Percentiles rank a stretch among this genome's conserved stretches.
Evolutionary conservation across 2,797 vertebrate species (phyloP).

Genomic region (Oreonectes daqikongensis): DNA sequence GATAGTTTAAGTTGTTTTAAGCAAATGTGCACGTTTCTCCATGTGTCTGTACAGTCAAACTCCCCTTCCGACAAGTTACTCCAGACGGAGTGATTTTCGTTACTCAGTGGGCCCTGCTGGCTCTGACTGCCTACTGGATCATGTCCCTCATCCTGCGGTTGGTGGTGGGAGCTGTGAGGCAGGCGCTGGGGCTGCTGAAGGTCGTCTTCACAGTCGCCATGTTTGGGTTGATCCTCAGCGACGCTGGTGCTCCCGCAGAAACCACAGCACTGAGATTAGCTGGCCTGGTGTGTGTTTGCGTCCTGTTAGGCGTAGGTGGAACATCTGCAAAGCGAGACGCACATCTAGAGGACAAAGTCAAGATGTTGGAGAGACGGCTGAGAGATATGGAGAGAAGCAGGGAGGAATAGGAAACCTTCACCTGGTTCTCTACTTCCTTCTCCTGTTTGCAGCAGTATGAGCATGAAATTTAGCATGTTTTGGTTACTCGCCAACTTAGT

Average conservation of each 20-base stretch:
- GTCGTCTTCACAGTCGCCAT: constrained; percentile 57
- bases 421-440: background rate
- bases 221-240: constrained; percentile 70
- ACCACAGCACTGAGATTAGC: constrained; percentile 68
- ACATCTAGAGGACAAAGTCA: constrained; percentile 69
- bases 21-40: background rate
- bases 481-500: too few species aligned
- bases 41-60: constrained; percentile 51
- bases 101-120: constrained; percentile 68
- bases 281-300: constrained; percentile 64
- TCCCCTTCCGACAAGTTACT: constrained; percentile 64
- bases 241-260: constrained; percentile 63
- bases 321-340: constrained; percentile 9
- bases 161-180: constrained; percentile 63
- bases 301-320: constrained; percentile 66
- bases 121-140: constrained; percentile 71
- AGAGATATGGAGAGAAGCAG: constrained; percentile 69
- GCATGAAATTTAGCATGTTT: too few species aligned
- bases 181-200: constrained; percentile 71
- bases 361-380: constrained; percentile 67
- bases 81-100: constrained; percentile 71
- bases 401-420: constrained; percentile 28
- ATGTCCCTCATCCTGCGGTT: constrained; percentile 64
- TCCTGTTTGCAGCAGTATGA: background rate
- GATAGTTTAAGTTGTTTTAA: background rate